Evolutionary conservation across 2,888 invertebrate genomes (phyloP), one percentile per base, ranked within the genome.

Genomic region (Acholoe squamosa): DNA sequence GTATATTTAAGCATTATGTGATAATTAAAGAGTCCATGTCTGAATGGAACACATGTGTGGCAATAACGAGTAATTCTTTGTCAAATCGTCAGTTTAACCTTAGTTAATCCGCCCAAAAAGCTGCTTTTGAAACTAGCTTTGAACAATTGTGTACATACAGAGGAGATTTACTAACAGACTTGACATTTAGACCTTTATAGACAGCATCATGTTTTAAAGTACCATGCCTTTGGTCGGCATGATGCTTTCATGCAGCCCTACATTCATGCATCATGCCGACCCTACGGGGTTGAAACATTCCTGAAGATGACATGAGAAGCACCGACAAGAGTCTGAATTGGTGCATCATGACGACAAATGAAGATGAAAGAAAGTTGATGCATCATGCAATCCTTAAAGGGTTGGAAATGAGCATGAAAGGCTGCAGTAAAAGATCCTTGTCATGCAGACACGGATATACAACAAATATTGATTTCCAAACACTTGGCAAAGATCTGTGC

Each of bases 181-280:
- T 71, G 71, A 71, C 71, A 71, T 71, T 71, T 71, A 61, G 71
- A n/a, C n/a, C n/a, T n/a, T n/a, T n/a, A n/a, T n/a, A n/a, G n/a
- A n/a, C n/a, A n/a, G n/a, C n/a, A n/a, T n/a, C n/a, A n/a, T n/a
- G n/a, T n/a, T n/a, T n/a, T n/a, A n/a, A n/a, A n/a, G n/a, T n/a
- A n/a, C n/a, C n/a, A n/a, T n/a, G n/a, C n/a, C n/a, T n/a, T n/a
- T n/a, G n/a, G n/a, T n/a, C n/a, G n/a, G n/a, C n/a, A n/a, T n/a
- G n/a, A n/a, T n/a, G n/a, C n/a, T n/a, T n/a, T n/a, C n/a, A n/a
- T n/a, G n/a, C n/a, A n/a, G n/a, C n/a, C n/a, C n/a, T n/a, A n/a
- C n/a, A n/a, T n/a, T n/a, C n/a, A n/a, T n/a, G n/a, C n/a, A n/a
- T n/a, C n/a, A n/a, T n/a, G n/a, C n/a, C n/a, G n/a, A n/a, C n/a